Percentiles rank a stretch among this genome's conserved stretches.
These are phyloP conservation scores for Saxicola maurus DNA, from an alignment of 2,797 vertebrate species.

Conservation along the genomic window DNA sequence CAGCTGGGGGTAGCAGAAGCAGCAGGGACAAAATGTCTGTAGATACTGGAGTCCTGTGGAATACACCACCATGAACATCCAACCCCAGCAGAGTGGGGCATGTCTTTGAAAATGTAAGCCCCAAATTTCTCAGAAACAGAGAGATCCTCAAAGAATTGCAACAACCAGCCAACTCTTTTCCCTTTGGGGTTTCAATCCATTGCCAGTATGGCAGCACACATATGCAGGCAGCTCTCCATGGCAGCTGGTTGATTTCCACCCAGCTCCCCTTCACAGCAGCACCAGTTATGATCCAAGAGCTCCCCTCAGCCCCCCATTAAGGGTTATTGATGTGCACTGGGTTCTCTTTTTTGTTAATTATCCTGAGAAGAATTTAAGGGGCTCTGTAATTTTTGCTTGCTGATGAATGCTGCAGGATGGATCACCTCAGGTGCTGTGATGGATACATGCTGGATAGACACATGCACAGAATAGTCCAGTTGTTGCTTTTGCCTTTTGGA, in stretches of 20 bases:
- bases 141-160: not conserved
- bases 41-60: not conserved
- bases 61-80: accelerated
- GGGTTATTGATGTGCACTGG: not conserved
- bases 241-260: not conserved
- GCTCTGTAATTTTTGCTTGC: not conserved
- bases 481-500: not conserved
- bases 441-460: accelerated
- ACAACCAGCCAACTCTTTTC: not conserved
- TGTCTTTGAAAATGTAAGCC: not conserved
- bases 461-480: accelerated
- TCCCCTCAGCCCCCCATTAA: not conserved
- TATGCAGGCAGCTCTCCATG: not conserved
- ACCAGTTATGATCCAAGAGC: not conserved
- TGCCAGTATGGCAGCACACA: accelerated
- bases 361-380: not conserved
- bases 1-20: not conserved
- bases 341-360: not conserved
- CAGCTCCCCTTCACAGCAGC: not conserved
- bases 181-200: not conserved
- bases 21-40: accelerated
- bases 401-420: not conserved
- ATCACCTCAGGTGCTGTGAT: not conserved
- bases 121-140: not conserved
- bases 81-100: accelerated